phyloP scores from a whole-genome alignment of 2,797 vertebrate genomes.

The Myotis pilosus region DNA sequence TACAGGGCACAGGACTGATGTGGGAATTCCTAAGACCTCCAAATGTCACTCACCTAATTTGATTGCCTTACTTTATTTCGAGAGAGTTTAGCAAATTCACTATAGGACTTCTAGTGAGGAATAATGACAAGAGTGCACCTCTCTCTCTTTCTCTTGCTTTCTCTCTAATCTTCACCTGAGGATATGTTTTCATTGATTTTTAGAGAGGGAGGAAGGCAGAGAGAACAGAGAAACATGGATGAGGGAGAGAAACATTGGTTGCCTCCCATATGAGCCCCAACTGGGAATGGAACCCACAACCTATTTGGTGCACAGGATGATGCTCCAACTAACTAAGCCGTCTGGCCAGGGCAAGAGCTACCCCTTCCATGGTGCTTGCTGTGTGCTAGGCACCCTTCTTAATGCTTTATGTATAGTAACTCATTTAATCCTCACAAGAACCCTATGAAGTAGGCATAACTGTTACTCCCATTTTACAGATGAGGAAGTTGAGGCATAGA shows the following conservation, averaged over 20 bases:
- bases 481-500: neutral
- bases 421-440: neutral
- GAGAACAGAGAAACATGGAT: neutral
- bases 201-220: neutral
- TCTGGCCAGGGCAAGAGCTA: too few species aligned
- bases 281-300: neutral
- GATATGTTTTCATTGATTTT: neutral
- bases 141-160: too few species aligned
- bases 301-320: neutral
- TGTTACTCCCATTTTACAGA: neutral
- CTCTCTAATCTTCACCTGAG: neutral
- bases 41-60: neutral
- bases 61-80: neutral
- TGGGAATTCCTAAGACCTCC: neutral
- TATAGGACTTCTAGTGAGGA: neutral
- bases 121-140: rapidly evolving
- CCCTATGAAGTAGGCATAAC: neutral
- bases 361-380: rapidly evolving
- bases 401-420: neutral
- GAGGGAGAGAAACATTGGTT: neutral
- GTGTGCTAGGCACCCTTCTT: rapidly evolving
- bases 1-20: neutral
- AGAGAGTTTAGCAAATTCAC: neutral
- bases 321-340: neutral
- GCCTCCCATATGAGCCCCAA: neutral